Conservation (phyloP, 2,113 vertebrate species). For the Aldabrachelys gigantea region DNA sequence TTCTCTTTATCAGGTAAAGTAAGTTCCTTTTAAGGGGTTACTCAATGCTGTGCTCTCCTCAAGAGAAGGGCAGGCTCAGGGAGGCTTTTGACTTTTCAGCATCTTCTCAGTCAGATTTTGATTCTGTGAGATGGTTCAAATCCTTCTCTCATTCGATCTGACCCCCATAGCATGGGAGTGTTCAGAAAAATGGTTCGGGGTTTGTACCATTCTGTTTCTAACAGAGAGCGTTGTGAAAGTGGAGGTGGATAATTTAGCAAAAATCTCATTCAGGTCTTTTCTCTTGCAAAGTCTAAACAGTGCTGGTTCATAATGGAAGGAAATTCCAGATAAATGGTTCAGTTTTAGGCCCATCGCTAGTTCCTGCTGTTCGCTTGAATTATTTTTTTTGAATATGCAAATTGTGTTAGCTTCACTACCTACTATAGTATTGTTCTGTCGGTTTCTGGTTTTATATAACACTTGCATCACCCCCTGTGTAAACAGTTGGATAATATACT, state of each 20-base stretch:
- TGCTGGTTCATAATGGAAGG: not conserved
- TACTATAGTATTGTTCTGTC: conserved; percentile 5
- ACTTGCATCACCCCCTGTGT: not conserved
- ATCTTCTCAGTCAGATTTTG: not conserved
- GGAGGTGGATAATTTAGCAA: conserved; percentile 20
- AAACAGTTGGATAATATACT: not conserved
- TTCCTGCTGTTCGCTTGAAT: not conserved
- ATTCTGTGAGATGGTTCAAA: conserved; percentile 29
- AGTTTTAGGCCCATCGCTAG: conserved; percentile 21
- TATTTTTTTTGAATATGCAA: conserved; percentile 27
- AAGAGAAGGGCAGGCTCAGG: not conserved
- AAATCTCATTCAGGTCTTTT: conserved; percentile 1
- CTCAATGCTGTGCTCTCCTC: not conserved
- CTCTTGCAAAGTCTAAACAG: conserved; percentile 29
- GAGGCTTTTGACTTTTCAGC: not conserved
- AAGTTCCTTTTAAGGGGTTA: not conserved
- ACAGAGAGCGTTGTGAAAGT: not conserved
- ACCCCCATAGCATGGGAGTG: not conserved
- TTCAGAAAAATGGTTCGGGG: conserved; percentile 11
- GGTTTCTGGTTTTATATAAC: not conserved
- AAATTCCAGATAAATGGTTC: conserved; percentile 35
- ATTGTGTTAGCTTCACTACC: conserved; percentile 17
- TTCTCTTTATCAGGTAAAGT: conserved; percentile 81
- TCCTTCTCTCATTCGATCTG: conserved; percentile 17
- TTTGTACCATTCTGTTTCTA: not conserved